Base-by-base conservation (phyloP, 2,113 vertebrate genomes). In the Phrynosoma platyrhinos region DNA sequence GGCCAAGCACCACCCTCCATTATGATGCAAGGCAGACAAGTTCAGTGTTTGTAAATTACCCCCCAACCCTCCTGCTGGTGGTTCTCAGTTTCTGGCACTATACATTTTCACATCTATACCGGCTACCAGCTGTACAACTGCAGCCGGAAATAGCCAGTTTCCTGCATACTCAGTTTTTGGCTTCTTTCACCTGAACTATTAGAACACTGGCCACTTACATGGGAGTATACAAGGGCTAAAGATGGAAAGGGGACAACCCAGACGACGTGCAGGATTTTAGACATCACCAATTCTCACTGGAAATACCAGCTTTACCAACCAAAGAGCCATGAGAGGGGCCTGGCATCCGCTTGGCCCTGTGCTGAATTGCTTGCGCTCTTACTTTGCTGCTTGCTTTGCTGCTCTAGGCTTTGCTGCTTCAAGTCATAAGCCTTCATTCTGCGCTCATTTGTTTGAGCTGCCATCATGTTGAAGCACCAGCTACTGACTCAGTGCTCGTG, bases 121-220 rank as follows among this genome's bases (percentile, higher is more conserved):
- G 32, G 27, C 58, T 68, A 20, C 47, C 74, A 36, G 10, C 80
- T 83, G 23, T 53, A 62, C 55, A 78, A 69, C 42, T 13, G 42
- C 14, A 53, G 80, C 80, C 55, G 58, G 80, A 76, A 88, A 27
- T 36, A 20, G 74, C 80, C 2, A 4, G 21, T 40, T 42, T 76
- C 72, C 47, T 55, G 71, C 25, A 66, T 3, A 77, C n/a, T 69
- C 42, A 7, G 62, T 74, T 68, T 83, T 53, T 55, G 72, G 87
- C 42, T 83, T 88, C 77, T 27, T 40, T 80, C 62, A 68, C n/a
- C 32, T 40, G 64, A 88, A 68, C 74, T 23, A 20, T 68, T 32
- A 77, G 80, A 76, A 76, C 74, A 83, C 87, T 71, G 81, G 87
- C 72, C 87, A 69, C 87, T 88, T 78, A 42, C 62, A 69, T 88